Evolutionary conservation across 2,888 invertebrate species (phyloP), one percentile per base, ranked within the genome.

Genomic region (Hermaeophaga mercurialis): DNA sequence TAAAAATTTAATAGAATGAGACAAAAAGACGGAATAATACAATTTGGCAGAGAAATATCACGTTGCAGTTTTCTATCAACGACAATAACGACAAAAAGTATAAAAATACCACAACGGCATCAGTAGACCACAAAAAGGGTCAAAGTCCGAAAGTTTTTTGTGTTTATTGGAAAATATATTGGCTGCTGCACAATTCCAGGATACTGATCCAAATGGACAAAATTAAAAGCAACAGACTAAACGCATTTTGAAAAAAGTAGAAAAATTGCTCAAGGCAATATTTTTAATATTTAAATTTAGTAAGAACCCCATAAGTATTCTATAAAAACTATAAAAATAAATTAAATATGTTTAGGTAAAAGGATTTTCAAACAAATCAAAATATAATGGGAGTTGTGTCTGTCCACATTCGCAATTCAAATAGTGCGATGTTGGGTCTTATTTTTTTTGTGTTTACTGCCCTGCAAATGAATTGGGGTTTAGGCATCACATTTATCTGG

Each of bases 381-480:
- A n/a, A n/a, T n/a, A n/a, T n/a, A n/a, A n/a, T n/a, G n/a, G n/a
- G 6, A 28, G 8, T 31, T 31, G 2, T 9, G 31, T 31, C 31
- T 8, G 3, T 31, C 12, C 12, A 31, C 3, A 31, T 31, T 11
- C 11, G 31, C 31, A 31, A 31, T 11, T 8, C 31, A 31, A 11
- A 11, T 31, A 11, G 11, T 31, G 31, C 12, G 31, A 11, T 9
- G 8, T 47, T 49, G 24, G 17, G 17, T 22, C 24, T 49, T 49
- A 14, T 49, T 11, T 26, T 39, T 49, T 28, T 31, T 18, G 12
- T 11, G 31, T 45, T 49, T 49, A 11, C 19, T 31, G 18, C 11
- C 12, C 19, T 49, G 49, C 41, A 41, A 49, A 49, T 41, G 49
- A 41, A 49, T 49, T 49, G 41, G 28, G 34, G 34, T 38, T 39